Evolutionary conservation across 2,113 vertebrate genomes (phyloP), one percentile per base, ranked within the genome.

Genomic region (Lepisosteus osseus): DNA sequence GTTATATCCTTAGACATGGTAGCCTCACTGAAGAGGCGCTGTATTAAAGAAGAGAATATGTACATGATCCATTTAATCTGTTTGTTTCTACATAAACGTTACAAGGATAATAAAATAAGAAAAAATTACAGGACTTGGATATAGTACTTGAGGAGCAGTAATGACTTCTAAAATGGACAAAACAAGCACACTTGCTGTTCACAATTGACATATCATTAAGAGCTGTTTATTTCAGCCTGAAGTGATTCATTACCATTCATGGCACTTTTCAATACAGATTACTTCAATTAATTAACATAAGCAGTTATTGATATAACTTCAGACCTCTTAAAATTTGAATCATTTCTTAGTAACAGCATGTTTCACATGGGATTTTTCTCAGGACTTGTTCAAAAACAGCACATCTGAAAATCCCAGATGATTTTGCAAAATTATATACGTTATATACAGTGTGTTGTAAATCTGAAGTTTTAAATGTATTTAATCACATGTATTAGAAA

Each of bases 121-220:
- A 29, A 29, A 29, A 29, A 29, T 29, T 29, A 29, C 29, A 29
- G 29, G 29, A 29, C 29, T 2, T 42, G 41, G 4, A 64, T 29
- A 7, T 64, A 6, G n/a, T 64, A 40, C 3, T 64, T 64, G 14
- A n/a, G 17, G 17, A 64, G 17, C 17, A 64, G 17, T 64, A 64
- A 64, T 64, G 17, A 64, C 62, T 64, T 64, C 62, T 64, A n/a
- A 40, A 64, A 64, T 64, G 17, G 62, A 41, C 17, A 64, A 64
- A 64, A 64, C 62, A 64, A 64, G 62, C 62, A 64, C 62, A 15
- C 17, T 15, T 64, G 62, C 40, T 64, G 62, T 64, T 64, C 62
- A 40, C 17, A 13, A 64, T 64, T 64, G 62, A 64, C 40, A 64
- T 64, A 64, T 64, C 62, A 64, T 64, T 64, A 64, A 64, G n/a